phyloP scores from a whole-genome alignment of 2,888 invertebrate genomes.

The Agonopterix arenella region DNA sequence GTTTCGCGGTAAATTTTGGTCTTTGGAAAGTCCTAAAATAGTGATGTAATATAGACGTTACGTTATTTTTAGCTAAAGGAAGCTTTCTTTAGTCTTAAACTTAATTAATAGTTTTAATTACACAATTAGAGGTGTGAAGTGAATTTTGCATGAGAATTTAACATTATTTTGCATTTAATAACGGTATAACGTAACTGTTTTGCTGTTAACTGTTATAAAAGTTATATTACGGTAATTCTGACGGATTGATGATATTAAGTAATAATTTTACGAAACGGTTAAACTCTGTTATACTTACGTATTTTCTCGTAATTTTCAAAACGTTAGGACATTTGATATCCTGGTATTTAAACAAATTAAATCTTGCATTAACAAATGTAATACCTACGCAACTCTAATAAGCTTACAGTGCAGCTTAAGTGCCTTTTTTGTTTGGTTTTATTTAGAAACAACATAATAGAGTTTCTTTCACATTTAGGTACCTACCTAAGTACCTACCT shows the following conservation, averaged over 20 bases:
- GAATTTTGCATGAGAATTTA: constrained; percentile 26
- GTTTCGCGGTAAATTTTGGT: not conserved
- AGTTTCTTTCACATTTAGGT: too few species aligned
- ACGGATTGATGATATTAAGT: not conserved
- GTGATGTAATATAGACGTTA: constrained; percentile 29
- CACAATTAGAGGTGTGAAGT: constrained; percentile 23
- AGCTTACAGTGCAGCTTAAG: too few species aligned
- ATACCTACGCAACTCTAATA: too few species aligned
- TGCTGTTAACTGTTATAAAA: constrained; percentile 16
- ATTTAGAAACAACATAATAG: too few species aligned
- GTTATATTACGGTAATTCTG: constrained; percentile 18
- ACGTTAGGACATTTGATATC: too few species aligned
- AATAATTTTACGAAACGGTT: not conserved
- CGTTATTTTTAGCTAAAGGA: constrained; percentile 18
- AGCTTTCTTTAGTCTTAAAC: constrained; percentile 19
- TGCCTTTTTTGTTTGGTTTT: too few species aligned
- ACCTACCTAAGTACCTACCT: too few species aligned
- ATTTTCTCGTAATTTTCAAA: too few species aligned
- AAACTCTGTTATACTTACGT: too few species aligned
- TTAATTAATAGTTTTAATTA: constrained; percentile 25
- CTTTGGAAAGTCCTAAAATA: constrained; percentile 12
- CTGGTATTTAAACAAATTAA: too few species aligned
- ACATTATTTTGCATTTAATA: constrained; percentile 21
- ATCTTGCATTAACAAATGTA: too few species aligned
- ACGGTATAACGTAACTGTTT: constrained; percentile 26